Base-by-base conservation (phyloP, 1,140 invertebrate species). In the Hylaeus volcanicus region DNA sequence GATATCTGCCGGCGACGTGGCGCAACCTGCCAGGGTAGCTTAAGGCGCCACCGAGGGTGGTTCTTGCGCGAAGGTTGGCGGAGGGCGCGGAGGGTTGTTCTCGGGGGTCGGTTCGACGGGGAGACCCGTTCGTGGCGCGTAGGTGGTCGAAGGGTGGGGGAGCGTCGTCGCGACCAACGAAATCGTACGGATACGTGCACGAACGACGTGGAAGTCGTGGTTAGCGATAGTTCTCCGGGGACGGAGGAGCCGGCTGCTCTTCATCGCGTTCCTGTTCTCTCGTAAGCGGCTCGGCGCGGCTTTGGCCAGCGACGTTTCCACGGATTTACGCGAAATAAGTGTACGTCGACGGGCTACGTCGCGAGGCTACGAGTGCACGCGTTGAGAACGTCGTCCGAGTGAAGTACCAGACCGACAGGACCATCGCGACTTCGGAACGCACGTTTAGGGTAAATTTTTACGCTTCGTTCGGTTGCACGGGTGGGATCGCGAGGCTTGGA, bases 1-100 rank as follows among this genome's bases (percentile, higher is more conserved):
- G 87, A 92, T 26, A 26, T 90, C 92, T 92, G 86, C 75, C 87
- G 91, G 88, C 87, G 83, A 84, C 81, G 77, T 82, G 9, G 65
- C 71, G 70, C 70, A 83, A 79, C 84, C 71, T 71, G 45, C 65
- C 51, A 84, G 86, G 83, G 87, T 56, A 86, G 85, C 74, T 88
- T 73, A 86, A 88, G 86, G 88, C 86, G 84, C 83, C 86, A 86
- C 84, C 81, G 60, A 87, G 75, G 76, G 83, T 66, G 82, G 77
- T 81, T 82, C 74, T 84, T 84, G 89, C 76, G 73, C 85, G 78
- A 71, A 51, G 61, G 73, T 73, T 60, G 65, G 2, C 60, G 71
- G 71, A 81, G 78, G 79, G 65, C 61, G 81, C 61, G 65, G 73
- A 72, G 74, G 76, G 84, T 45, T 84, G 73, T 61, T 75, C 82